These are phyloP conservation scores for Actinemys pallida DNA, from an alignment of 2,113 vertebrate genomes.

Conservation along the genomic window DNA sequence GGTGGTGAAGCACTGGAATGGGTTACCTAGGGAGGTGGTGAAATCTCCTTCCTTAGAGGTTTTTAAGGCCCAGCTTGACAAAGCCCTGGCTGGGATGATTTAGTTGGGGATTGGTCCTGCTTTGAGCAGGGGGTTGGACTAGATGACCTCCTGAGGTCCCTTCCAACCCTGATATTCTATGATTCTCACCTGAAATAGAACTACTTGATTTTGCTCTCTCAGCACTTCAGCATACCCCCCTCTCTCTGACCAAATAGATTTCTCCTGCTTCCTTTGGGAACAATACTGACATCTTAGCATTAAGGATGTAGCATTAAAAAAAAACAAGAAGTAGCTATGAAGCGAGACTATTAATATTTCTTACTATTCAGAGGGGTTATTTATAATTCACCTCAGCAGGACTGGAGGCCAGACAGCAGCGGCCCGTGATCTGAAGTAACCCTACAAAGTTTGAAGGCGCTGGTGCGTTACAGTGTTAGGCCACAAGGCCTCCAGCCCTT, in stretches of 20 bases:
- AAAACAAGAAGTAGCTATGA: not conserved
- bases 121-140: no score
- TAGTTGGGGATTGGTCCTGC: no score
- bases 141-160: no score
- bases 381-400: not conserved
- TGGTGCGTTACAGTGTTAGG: not conserved
- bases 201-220: not conserved
- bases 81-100: no score
- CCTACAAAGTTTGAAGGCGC: not conserved
- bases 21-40: no score
- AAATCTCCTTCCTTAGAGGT: no score
- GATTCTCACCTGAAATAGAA: not conserved
- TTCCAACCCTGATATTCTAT: no score
- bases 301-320: not conserved
- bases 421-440: not conserved
- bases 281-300: not conserved
- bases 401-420: not conserved
- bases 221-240: not conserved
- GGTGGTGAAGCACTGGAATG: no score
- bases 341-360: not conserved
- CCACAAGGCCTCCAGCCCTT: fast-evolving
- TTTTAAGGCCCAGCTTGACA: no score
- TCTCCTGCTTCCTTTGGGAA: not conserved
- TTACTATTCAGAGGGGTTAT: not conserved
- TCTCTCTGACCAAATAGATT: not conserved